These are phyloP conservation scores for Cryptoblepharus egeriae DNA, from an alignment of 2,797 vertebrate genomes.

Conservation along the genomic window DNA sequence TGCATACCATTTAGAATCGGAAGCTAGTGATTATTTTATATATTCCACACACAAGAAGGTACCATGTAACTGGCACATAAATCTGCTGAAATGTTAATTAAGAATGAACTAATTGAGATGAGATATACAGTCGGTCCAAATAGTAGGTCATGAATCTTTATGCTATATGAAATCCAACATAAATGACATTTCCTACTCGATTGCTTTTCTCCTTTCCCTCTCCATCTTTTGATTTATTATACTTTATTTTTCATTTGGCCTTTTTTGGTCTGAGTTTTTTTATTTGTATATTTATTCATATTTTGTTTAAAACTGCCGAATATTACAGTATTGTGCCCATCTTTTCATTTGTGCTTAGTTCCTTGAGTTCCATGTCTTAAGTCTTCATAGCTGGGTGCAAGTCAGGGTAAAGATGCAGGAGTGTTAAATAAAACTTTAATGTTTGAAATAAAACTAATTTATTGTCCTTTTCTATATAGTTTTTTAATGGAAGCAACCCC, in stretches of 20 bases:
- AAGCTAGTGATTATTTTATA: constrained; percentile 14
- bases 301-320: neutral
- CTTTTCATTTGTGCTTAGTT: neutral
- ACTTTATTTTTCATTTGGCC: neutral
- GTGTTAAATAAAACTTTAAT: neutral
- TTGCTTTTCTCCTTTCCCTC: neutral
- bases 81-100: constrained; percentile 15
- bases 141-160: neutral
- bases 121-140: neutral
- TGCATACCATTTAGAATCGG: neutral
- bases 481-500: neutral
- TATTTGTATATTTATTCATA: neutral
- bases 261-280: neutral
- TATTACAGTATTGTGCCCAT: neutral
- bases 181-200: neutral
- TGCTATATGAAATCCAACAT: neutral
- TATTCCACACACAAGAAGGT: neutral
- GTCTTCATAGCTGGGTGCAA: neutral
- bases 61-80: constrained; percentile 7
- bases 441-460: neutral
- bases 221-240: neutral
- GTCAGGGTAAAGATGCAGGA: neutral
- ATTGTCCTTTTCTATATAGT: neutral
- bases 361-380: neutral
- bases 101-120: constrained; percentile 17